Evolutionary conservation across 2,888 invertebrate genomes (phyloP).

Genomic region (Troglohyphantes excavatus): DNA sequence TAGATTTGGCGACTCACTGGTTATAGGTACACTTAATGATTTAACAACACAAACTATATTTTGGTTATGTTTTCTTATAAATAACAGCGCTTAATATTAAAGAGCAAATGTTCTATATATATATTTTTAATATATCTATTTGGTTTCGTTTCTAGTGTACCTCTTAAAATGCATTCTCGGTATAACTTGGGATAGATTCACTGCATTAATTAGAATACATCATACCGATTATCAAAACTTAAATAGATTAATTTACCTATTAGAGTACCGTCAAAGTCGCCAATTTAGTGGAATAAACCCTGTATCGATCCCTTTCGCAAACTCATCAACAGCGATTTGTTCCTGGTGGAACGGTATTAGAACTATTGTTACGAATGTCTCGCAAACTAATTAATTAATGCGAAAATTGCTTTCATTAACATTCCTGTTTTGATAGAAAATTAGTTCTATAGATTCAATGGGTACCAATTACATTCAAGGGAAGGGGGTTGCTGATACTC

Average conservation of each 20-base stretch:
- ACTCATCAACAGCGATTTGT: background rate
- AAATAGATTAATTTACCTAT: background rate
- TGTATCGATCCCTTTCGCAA: background rate
- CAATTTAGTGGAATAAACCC: background rate
- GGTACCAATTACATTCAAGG: conserved; percentile 21
- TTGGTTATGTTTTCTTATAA: too few relatives aligned
- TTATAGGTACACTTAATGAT: too few relatives aligned
- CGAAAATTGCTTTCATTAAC: conserved; percentile 59
- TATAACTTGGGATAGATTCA: too few relatives aligned
- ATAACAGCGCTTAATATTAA: too few relatives aligned
- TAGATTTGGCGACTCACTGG: too few relatives aligned
- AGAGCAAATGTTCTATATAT: too few relatives aligned
- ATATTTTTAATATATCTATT: too few relatives aligned
- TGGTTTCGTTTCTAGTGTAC: too few relatives aligned
- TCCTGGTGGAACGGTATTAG: background rate
- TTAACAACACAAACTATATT: too few relatives aligned
- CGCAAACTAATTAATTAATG: conserved; percentile 64
- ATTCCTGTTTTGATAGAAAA: conserved; percentile 61
- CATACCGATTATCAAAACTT: background rate
- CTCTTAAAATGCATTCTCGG: too few relatives aligned
- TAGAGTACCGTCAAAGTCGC: background rate
- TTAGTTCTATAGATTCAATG: conserved; percentile 29
- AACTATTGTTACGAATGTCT: conserved; percentile 50
- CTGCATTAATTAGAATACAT: too few relatives aligned
- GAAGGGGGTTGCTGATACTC: background rate